Evolutionary conservation across 2,113 vertebrate genomes (phyloP).

Genomic region (Bujurquina vittata): DNA sequence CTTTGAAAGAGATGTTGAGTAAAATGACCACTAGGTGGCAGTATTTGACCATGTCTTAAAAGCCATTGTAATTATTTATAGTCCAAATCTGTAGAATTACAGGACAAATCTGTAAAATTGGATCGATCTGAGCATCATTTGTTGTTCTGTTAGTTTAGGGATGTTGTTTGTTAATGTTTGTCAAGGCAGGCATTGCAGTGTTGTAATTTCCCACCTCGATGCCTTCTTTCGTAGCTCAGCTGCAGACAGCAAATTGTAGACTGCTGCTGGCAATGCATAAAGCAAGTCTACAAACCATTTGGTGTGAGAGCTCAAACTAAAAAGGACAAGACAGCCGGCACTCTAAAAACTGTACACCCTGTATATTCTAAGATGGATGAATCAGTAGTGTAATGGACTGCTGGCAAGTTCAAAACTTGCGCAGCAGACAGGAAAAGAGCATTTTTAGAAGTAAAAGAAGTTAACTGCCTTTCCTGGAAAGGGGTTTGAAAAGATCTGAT

Average conservation of each 20-base stretch:
- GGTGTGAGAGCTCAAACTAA: constrained; percentile 40
- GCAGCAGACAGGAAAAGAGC: constrained; percentile 53
- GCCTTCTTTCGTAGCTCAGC: constrained; percentile 34
- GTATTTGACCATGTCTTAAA: constrained; percentile 65
- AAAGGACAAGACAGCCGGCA: constrained; percentile 36
- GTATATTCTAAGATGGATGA: constrained; percentile 28
- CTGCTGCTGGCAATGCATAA: constrained; percentile 27
- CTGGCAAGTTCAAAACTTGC: constrained; percentile 32
- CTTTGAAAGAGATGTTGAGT: neutral
- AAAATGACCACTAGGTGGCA: constrained; percentile 76
- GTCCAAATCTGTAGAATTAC: constrained; percentile 48
- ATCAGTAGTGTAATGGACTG: constrained; percentile 29
- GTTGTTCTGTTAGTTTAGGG: constrained; percentile 49
- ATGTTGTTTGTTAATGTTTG: constrained; percentile 64
- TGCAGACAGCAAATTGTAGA: constrained; percentile 40
- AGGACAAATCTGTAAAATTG: constrained; percentile 57
- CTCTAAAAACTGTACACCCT: constrained; percentile 12
- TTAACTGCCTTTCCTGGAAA: constrained; percentile 39
- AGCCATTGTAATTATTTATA: constrained; percentile 4
- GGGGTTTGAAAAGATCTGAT: constrained; percentile 21
- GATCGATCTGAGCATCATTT: constrained; percentile 57
- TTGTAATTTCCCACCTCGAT: constrained; percentile 60
- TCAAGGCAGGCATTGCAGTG: constrained; percentile 42
- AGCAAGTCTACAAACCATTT: constrained; percentile 45
- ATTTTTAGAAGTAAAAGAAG: constrained; percentile 37